These are phyloP conservation scores for Drosophila grimshawi DNA, from an alignment of 1,140 invertebrate species.

Conservation along the genomic window DNA sequence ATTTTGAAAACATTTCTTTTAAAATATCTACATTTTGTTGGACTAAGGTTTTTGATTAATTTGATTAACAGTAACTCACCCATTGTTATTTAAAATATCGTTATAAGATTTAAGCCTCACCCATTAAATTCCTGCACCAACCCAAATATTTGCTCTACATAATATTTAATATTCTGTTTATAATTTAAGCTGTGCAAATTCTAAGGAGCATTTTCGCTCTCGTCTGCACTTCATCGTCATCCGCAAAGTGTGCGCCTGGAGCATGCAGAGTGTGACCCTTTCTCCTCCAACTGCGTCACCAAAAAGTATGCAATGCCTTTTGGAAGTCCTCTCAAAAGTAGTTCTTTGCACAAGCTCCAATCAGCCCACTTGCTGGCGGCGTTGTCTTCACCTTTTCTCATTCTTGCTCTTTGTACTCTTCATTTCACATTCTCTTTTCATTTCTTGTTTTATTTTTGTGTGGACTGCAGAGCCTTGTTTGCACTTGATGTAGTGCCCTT, in stretches of 20 bases:
- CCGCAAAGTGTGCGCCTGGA: constrained; percentile 48
- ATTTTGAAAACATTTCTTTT: too few relatives aligned
- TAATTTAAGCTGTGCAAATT: constrained; percentile 10
- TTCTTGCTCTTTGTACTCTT: neutral
- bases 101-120: neutral
- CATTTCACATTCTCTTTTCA: constrained; percentile 14
- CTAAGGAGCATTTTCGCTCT: neutral
- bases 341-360: constrained; percentile 42
- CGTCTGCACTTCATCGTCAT: constrained; percentile 19
- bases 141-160: neutral
- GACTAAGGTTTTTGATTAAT: too few relatives aligned
- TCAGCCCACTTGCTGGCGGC: constrained; percentile 41
- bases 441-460: constrained; percentile 2
- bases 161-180: constrained; percentile 30
- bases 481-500: constrained; percentile 67
- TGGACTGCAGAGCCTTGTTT: constrained; percentile 63
- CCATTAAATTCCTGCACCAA: neutral
- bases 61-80: too few relatives aligned
- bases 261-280: constrained; percentile 32
- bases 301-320: constrained; percentile 60
- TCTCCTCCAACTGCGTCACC: neutral
- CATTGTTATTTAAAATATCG: too few relatives aligned
- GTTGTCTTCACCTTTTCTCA: constrained; percentile 10
- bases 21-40: too few relatives aligned
- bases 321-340: constrained; percentile 47